phyloP scores from a whole-genome alignment of 2,113 vertebrate species.

The Ophthalmolycus amberensis region DNA sequence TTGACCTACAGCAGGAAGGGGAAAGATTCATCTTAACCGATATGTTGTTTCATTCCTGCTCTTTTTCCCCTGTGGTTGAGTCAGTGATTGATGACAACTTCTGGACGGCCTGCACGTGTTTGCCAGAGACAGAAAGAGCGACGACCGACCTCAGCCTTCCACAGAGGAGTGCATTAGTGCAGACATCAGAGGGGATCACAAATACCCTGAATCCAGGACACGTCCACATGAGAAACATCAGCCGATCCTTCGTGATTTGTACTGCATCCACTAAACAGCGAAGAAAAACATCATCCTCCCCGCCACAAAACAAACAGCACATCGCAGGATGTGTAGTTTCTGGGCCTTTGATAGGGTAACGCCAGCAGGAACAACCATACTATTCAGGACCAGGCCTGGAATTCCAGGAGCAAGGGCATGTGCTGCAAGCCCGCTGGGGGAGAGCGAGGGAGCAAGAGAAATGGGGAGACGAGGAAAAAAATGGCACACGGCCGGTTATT shows the following conservation, averaged over 20 bases:
- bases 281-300: slow-evolving; percentile 46
- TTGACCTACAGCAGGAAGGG: slow-evolving; percentile 11
- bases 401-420: slow-evolving; percentile 57
- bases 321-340: slow-evolving; percentile 71
- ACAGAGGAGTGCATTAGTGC: slow-evolving; percentile 24
- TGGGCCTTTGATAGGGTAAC: slow-evolving; percentile 70
- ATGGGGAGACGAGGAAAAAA: not conserved
- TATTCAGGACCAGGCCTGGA: slow-evolving; percentile 73
- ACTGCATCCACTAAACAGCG: slow-evolving; percentile 40
- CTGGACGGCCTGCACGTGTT: slow-evolving; percentile 27
- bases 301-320: slow-evolving; percentile 63
- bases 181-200: slow-evolving; percentile 36
- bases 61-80: slow-evolving; percentile 9
- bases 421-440: slow-evolving; percentile 32
- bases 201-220: slow-evolving; percentile 26
- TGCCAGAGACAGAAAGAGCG: slow-evolving; percentile 22
- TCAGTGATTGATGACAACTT: slow-evolving; percentile 37
- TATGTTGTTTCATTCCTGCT: slow-evolving; percentile 21
- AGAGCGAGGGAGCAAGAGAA: slow-evolving; percentile 14
- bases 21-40: slow-evolving; percentile 16
- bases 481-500: not conserved
- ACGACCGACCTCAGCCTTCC: slow-evolving; percentile 30
- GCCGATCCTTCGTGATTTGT: slow-evolving; percentile 43
- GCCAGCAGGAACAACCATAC: slow-evolving; percentile 62
- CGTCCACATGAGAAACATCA: slow-evolving; percentile 58